Base-by-base conservation (phyloP, 2,113 vertebrate genomes). In the Rostratula benghalensis region DNA sequence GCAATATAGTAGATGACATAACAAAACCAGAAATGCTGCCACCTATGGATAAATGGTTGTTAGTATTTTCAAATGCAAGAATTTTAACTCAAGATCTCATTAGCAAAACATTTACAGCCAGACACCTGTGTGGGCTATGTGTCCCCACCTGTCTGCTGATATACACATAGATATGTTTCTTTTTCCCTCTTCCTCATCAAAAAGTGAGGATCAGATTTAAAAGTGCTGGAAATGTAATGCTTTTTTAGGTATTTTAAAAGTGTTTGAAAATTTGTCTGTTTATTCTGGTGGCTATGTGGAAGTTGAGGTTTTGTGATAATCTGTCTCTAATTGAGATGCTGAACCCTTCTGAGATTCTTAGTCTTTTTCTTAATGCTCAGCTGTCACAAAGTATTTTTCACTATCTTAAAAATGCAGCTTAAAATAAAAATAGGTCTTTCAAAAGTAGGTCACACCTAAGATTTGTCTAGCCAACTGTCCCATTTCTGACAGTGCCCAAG, bases 11-110 rank as follows among this genome's bases (percentile, higher is more conserved):
- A 30, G 60, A 69, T 25, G 14, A 67, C 41, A 6, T 23, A 54
- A 93, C 54, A 85, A 70, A 95, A 61, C 30, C 57, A 77, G 87
- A 97, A 96, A 94, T 95, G 78, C 95, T 97, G 87, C 83, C 92
- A 77, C 70, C 84, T 95, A 31, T 78, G 85, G 88, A 51, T 51
- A 68, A 76, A 60, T 7, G 10, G 39, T 65, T 56, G 51, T 65
- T 70, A 87, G 5, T 63, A 24, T 87, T 95, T 93, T 71, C 43
- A 86, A 20, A 60, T 63, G 48, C 7, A 54, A 50, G 41, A 30
- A 43, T 67, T 73, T 75, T 51, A 14, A 68, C 22, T 88, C 18
- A 10, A 9, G 39, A 27, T 53, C 35, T 64, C 9, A 9, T 37
- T 15, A 79, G 33, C 33, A 48, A 70, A 92, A 51, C 6, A 5